Base-by-base conservation (phyloP, 2,113 vertebrate genomes). In the Apteryx mantelli region DNA sequence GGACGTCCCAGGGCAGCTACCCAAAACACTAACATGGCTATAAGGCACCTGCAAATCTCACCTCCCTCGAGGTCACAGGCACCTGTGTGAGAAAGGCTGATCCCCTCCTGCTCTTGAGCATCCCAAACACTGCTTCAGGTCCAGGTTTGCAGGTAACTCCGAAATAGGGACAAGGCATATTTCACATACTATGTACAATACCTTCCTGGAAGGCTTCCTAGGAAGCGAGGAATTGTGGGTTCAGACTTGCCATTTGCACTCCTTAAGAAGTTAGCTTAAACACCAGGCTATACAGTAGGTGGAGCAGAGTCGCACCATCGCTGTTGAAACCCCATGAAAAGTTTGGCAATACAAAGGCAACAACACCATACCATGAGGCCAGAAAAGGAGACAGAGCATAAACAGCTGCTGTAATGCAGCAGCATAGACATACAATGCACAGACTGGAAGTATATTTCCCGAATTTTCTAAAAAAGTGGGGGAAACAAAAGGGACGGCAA, bases 331-430 rank as follows among this genome's bases (percentile, higher is more conserved):
- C 11, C 3, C 11, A 7, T 5, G 3, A 42, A 58, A 81, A 10
- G 34, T 32, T 1, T 9, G 19, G 52, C n/a, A 56, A 16, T 30
- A 73, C 19, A 42, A 8, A 69, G 38, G 56, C 52, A 76, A 0
- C 9, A 55, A 28, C 6, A 46, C 10, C 0, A 2, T 17, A 10
- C 12, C 18, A 65, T 1, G 0, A 61, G n/a, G 74, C 21, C 40
- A 77, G 19, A 88, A 63, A 60, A 89, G 7, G 9, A 82, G n/a
- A 79, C 34, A 13, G 4, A 82, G 40, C 17, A 74, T 55, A 53
- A 91, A 26, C 36, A 79, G 53, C 52, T 56, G 34, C 60, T 34
- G 22, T 40, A 82, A 78, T 2, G 6, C 28, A 50, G 48, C 42
- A 61, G 48, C 48, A 76, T 0, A 85, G 30, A 61, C 9, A 70